Evolutionary conservation across 2,888 invertebrate genomes (phyloP).

Genomic region (Ochlodes sylvanus): DNA sequence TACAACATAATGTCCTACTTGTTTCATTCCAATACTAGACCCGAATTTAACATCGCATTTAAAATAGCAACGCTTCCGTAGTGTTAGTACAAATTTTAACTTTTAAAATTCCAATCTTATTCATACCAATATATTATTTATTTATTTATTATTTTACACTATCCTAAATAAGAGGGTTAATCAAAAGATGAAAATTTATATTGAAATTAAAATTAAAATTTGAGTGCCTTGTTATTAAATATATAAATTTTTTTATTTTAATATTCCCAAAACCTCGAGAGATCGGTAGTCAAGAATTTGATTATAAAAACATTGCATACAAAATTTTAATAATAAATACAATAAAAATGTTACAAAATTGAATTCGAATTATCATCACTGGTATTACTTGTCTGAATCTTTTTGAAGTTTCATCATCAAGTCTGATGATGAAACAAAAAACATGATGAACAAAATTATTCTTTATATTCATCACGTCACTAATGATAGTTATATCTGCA

Average conservation of each 20-base stretch:
- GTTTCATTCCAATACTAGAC: not conserved
- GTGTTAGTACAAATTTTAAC: not conserved
- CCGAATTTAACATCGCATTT: not conserved
- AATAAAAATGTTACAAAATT: not conserved
- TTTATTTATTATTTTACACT: not conserved
- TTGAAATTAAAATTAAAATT: not conserved
- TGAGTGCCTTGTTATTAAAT: not conserved
- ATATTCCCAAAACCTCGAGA: not conserved
- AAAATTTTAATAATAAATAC: not conserved
- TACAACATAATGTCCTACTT: not conserved
- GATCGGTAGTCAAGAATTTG: not conserved
- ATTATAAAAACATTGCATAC: not conserved
- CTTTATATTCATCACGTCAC: too few relatives aligned
- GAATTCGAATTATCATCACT: not conserved
- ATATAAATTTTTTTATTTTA: not conserved
- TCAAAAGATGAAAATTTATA: not conserved
- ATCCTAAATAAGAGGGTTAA: not conserved
- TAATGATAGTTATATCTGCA: too few relatives aligned
- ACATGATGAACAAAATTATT: too few relatives aligned
- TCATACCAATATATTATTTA: not conserved
- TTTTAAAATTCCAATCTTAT: slow-evolving; percentile 7
- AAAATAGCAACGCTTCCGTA: not conserved
- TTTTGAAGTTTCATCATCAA: not conserved
- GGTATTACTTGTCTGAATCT: not conserved
- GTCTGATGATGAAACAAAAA: too few relatives aligned